Evolutionary conservation across 1,140 invertebrate species (phyloP), one percentile per base, ranked within the genome.

Genomic region (Caenorhabditis latens): DNA sequence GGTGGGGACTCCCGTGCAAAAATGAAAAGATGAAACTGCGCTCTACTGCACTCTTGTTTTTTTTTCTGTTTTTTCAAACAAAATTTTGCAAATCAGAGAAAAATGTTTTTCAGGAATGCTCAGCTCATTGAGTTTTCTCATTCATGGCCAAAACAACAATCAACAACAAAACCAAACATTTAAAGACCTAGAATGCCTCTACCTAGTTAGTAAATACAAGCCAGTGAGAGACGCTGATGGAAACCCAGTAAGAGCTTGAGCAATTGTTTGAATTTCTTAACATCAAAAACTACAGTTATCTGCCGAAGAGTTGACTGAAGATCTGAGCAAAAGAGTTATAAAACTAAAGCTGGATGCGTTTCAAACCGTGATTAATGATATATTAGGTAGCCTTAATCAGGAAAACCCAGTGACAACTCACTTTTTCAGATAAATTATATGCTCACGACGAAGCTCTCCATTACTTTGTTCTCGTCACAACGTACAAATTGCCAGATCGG

Each of bases 391-490:
- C 11, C 5, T 32, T 9, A 24, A 63, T 50, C 32, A 32, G 32
- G 32, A 32, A 32, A 32, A 32, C 32, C 32, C 1, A 0, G 32
- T 32, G 32, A 2, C 32, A 32, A 32, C 32, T 32, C 32, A 32
- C 32, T 32, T 32, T 50, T 79, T 79, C 46, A 79, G 71, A 53
- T 50, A 48, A 79, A n/a, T 40, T 79, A 11, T 11, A 14, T 11
- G 5, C 4, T 0, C 71, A 50, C 4, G 71, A 79, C 24, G 46
- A 79, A 19, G 71, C 71, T 48, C 46, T 79, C 3, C 71, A 50
- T n/a, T 79, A 79, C 21, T 79, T 79, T 79, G 71, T 79, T 24
- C 46, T 79, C 0, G 71, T 79, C n/a, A 7, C 71, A 7, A 79
- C 71, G 7, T 79, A 11, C 14, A 16, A 46, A 13, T 79, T 79